Base-by-base conservation (phyloP, 2,797 vertebrate genomes). In the Sebastes hubbsi region DNA sequence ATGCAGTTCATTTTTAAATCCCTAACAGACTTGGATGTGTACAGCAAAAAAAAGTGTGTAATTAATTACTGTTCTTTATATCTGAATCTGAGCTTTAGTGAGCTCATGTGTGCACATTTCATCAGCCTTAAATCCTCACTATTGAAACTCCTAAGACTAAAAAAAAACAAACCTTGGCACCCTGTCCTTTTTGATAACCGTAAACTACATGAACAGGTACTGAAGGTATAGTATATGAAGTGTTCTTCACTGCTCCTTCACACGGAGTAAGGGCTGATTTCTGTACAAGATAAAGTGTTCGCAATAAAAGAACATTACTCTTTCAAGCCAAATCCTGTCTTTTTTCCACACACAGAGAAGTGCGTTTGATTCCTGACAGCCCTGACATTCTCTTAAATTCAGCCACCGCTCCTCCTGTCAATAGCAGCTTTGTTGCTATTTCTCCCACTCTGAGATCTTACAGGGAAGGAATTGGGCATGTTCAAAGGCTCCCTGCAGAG, bases 301-400 rank as follows among this genome's bases (percentile, higher is more conserved):
- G 24, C 72, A 84, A 81, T 75, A 79, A 88, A 83, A 71, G 54
- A 82, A 80, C 42, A 77, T 80, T 83, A 80, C 77, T 88, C 81
- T 89, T 88, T 89, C 76, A 67, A 60, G 66, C 70, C 78, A 65
- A 87, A 80, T 85, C 67, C 71, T 22, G 49, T 78, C 34, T 71
- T 88, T 88, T 64, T 64, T 75, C 59, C 54, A 71, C 6, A 16
- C 81, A 13, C 75, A 70, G 78, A 81, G 66, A 72, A 73, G 67
- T 24, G 61, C 12, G 60, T 90, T 87, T 92, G 80, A 90, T 86
- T 89, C 56, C 82, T 90, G 88, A 87, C 87, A 90, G 81, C 74
- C 65, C 29, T 93, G 85, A 90, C 85, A 90, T 86, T 78, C 83
- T 74, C 84, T 87, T 85, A 85, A 89, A 91, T 90, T 87, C 82